phyloP scores from a whole-genome alignment of 2,797 vertebrate species.

The Aeoliscus strigatus region DNA sequence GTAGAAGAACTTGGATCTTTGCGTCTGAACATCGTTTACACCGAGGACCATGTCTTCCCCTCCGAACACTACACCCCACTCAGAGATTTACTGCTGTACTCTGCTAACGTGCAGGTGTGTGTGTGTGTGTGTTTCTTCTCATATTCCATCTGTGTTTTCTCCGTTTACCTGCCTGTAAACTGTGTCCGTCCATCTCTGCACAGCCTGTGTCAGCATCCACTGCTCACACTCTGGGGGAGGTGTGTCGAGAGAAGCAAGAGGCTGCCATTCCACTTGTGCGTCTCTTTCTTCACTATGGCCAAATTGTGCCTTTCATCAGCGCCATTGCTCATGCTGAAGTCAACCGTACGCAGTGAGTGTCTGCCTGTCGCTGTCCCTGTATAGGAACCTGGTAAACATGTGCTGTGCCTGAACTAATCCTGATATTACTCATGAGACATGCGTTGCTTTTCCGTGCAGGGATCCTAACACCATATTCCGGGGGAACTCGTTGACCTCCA shows the following conservation, averaged over 20 bases:
- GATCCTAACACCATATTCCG: constrained; percentile 99
- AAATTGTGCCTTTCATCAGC: constrained; percentile 96
- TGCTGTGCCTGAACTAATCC: not conserved
- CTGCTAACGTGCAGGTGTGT: constrained; percentile 85
- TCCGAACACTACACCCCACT: constrained; percentile 90
- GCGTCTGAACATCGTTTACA: constrained; percentile 95
- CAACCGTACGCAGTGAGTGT: constrained; percentile 94
- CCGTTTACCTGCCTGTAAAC: constrained; percentile 1
- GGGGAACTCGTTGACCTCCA: constrained; percentile 95
- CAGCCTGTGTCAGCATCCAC: constrained; percentile 94
- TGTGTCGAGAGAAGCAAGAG: constrained; percentile 97
- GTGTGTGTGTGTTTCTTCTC: not conserved
- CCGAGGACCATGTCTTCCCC: constrained; percentile 96
- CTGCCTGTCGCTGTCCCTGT: too few relatives aligned
- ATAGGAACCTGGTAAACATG: too few relatives aligned
- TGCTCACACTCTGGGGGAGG: constrained; percentile 91
- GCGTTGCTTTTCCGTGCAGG: constrained; percentile 57
- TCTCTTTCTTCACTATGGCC: constrained; percentile 92
- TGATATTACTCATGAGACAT: not conserved
- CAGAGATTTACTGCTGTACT: constrained; percentile 87
- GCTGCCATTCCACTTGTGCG: constrained; percentile 93
- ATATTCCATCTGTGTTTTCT: not conserved
- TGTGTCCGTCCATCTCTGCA: not conserved
- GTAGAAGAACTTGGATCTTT: constrained; percentile 93
- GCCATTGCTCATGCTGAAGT: constrained; percentile 94